A percentile compares a stretch with the other conserved stretches of the same genome.
These are phyloP conservation scores for Lepus townsendii DNA, from an alignment of 2,797 vertebrate genomes.

Conservation along the genomic window DNA sequence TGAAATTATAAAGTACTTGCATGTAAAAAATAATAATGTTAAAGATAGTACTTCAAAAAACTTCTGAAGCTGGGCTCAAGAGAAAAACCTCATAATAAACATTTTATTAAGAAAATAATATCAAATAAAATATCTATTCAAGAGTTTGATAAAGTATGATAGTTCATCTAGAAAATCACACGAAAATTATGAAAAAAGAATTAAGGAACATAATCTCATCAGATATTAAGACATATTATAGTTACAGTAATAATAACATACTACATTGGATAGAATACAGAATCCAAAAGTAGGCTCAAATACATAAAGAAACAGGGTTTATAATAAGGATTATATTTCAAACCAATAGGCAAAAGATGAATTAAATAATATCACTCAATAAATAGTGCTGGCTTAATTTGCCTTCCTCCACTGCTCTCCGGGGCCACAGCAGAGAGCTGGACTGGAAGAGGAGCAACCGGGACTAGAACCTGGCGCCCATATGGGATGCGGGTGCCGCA, in stretches of 20 bases:
- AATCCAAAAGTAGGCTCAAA: neutral
- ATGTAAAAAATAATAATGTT: neutral
- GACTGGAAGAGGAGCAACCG: too few species aligned
- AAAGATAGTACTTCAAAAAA: neutral
- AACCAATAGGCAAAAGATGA: constrained; percentile 3
- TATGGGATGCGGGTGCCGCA: too few species aligned
- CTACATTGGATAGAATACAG: neutral
- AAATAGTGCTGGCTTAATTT: neutral
- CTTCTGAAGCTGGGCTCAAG: neutral
- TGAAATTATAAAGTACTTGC: neutral
- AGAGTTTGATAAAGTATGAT: neutral
- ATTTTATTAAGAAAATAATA: constrained; percentile 28
- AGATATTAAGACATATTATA: neutral
- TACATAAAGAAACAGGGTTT: neutral
- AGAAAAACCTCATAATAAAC: neutral
- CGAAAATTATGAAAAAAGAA: neutral
- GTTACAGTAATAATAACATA: neutral
- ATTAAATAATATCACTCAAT: neutral
- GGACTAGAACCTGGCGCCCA: too few species aligned
- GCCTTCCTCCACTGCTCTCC: neutral
- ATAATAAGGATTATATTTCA: constrained; percentile 22
- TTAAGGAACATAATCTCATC: neutral
- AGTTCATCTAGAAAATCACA: neutral
- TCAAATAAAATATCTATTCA: neutral
- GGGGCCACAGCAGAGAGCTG: too few species aligned